These are phyloP conservation scores for Eueides isabella DNA, from an alignment of 1,140 invertebrate genomes.

Conservation along the genomic window DNA sequence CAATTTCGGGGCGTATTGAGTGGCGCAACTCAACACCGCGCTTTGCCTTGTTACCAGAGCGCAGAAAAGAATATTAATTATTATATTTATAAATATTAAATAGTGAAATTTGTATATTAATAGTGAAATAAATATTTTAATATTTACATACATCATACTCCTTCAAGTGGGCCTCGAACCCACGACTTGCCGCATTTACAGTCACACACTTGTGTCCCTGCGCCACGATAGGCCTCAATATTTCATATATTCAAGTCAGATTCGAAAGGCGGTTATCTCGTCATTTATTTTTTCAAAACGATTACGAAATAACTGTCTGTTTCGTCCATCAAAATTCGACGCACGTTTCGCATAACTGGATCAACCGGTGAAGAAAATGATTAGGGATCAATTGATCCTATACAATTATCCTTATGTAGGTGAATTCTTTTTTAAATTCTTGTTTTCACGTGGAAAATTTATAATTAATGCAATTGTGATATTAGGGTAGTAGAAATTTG, in stretches of 20 bases:
- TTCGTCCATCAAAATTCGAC: conserved; percentile 13
- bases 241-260: neutral
- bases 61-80: too few species aligned
- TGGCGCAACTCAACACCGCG: too few species aligned
- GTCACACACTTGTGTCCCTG: too few species aligned
- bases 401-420: conserved; percentile 18
- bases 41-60: too few species aligned
- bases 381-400: conserved; percentile 25
- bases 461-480: neutral
- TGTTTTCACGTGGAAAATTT: neutral
- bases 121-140: too few species aligned
- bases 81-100: too few species aligned
- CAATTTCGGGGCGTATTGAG: too few species aligned
- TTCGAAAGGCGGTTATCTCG: neutral
- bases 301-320: conserved; percentile 14
- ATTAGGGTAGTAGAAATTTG: neutral
- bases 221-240: too few species aligned
- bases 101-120: too few species aligned
- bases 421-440: conserved; percentile 3
- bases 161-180: too few species aligned
- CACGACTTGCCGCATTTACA: too few species aligned
- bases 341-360: conserved; percentile 28
- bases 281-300: conserved; percentile 13
- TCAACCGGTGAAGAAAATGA: conserved; percentile 20
- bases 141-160: too few species aligned